Percentiles rank a stretch among this genome's conserved stretches.
These are phyloP conservation scores for Bucorvus abyssinicus DNA, from an alignment of 2,797 vertebrate genomes.

Conservation along the genomic window DNA sequence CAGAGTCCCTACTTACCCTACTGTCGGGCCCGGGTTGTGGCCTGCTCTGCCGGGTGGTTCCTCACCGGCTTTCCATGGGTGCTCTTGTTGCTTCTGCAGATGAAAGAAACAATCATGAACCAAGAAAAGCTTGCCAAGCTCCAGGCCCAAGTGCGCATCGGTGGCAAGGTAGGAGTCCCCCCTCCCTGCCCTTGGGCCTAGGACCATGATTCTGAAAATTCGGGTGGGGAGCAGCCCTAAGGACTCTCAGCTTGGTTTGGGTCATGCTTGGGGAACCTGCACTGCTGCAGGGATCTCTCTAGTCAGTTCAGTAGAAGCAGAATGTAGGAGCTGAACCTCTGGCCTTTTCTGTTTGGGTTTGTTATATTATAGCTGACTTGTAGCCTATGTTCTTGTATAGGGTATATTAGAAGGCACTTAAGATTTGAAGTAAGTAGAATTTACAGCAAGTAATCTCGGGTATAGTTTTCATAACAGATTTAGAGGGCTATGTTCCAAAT, in stretches of 20 bases:
- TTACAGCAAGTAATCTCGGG: accelerated
- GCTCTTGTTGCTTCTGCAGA: slow-evolving; percentile 74
- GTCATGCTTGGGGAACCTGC: neutral
- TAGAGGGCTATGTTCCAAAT: accelerated
- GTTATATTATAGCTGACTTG: accelerated
- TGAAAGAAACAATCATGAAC: slow-evolving; percentile 99
- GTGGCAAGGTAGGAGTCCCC: slow-evolving; percentile 89
- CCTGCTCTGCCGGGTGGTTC: too few relatives aligned
- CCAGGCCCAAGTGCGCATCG: slow-evolving; percentile 98
- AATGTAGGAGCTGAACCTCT: accelerated
- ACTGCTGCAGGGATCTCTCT: too few relatives aligned
- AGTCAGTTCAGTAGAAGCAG: accelerated
- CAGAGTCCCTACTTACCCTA: too few relatives aligned
- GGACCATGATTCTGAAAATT: neutral
- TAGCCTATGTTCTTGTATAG: accelerated
- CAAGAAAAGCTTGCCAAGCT: slow-evolving; percentile 97
- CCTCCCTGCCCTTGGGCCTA: accelerated
- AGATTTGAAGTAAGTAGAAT: neutral
- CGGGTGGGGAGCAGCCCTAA: neutral
- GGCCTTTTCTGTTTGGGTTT: accelerated
- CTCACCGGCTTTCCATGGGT: too few relatives aligned
- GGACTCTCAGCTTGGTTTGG: accelerated
- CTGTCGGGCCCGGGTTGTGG: too few relatives aligned
- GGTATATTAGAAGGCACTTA: accelerated
- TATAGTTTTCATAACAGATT: neutral